phyloP scores from a whole-genome alignment of 2,888 invertebrate genomes.

The Melanotus villosus region DNA sequence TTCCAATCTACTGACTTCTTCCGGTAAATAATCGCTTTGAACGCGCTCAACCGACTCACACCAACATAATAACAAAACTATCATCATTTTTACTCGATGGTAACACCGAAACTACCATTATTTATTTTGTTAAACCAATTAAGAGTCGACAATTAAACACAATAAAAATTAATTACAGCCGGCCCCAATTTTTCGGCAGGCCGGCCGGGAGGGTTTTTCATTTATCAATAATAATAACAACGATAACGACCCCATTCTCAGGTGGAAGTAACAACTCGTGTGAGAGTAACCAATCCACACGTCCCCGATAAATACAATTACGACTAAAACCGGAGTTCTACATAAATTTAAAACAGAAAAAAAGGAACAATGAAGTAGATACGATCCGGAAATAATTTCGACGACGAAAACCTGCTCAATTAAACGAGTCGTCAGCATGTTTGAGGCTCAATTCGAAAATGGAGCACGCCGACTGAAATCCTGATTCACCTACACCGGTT shows the following conservation, averaged over 20 bases:
- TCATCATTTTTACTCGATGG: neutral
- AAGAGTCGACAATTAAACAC: neutral
- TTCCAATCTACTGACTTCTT: slow-evolving; percentile 37
- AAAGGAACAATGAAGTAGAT: neutral
- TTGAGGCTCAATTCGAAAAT: neutral
- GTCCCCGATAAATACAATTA: slow-evolving; percentile 19
- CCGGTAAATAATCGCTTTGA: slow-evolving; percentile 10
- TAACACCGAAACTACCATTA: neutral
- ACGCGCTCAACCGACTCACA: slow-evolving; percentile 1
- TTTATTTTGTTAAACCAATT: neutral
- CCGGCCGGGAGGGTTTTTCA: no score
- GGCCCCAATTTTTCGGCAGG: slow-evolving; percentile 3
- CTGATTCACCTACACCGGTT: neutral
- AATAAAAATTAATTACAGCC: slow-evolving; percentile 17
- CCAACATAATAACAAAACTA: slow-evolving; percentile 11
- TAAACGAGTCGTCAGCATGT: slow-evolving; percentile 1
- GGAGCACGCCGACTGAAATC: neutral
- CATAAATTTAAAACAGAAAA: neutral
- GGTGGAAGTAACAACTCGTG: slow-evolving; percentile 1
- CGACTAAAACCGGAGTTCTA: neutral
- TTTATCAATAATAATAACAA: neutral
- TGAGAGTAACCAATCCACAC: slow-evolving; percentile 6
- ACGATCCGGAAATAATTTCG: neutral
- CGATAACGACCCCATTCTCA: slow-evolving; percentile 9
- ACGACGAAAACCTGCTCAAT: slow-evolving; percentile 8